Evolutionary conservation across 2,113 vertebrate species (phyloP).

Genomic region (Sclerurus mexicanus): DNA sequence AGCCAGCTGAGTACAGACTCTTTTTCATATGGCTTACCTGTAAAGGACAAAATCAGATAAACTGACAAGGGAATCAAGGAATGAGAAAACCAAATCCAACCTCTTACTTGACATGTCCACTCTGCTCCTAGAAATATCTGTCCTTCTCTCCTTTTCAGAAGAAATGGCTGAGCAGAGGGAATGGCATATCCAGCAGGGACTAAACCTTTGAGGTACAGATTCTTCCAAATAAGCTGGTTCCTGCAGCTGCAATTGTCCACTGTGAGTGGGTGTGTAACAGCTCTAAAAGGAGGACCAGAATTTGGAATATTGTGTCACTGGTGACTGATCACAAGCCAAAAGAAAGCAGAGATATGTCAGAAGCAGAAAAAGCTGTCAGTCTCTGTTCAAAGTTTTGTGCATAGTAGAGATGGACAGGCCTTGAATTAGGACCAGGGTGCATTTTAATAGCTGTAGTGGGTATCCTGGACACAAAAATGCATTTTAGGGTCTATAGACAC

Average conservation of each 20-base stretch:
- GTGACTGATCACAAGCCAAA: not conserved
- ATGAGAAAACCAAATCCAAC: not conserved
- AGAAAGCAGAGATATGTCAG: not conserved
- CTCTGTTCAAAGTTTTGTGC: not conserved
- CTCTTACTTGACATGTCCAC: not conserved
- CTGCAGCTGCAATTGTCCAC: not conserved
- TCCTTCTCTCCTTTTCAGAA: not conserved
- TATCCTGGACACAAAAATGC: not conserved
- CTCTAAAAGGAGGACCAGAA: not conserved
- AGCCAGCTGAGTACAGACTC: not conserved
- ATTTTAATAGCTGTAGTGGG: not conserved
- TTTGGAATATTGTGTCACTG: not conserved
- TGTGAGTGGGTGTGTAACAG: not conserved
- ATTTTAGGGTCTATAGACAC: not conserved
- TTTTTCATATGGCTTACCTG: not conserved
- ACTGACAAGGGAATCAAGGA: not conserved
- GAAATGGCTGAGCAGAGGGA: not conserved
- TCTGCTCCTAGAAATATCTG: not conserved
- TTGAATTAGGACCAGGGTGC: not conserved
- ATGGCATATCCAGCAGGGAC: not conserved
- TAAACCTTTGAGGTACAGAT: not conserved
- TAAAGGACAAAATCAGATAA: not conserved
- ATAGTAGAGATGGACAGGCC: not conserved
- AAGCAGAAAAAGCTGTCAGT: not conserved
- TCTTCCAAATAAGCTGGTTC: not conserved